Evolutionary conservation across 2,797 vertebrate species (phyloP).

Genomic region (Lacerta agilis): DNA sequence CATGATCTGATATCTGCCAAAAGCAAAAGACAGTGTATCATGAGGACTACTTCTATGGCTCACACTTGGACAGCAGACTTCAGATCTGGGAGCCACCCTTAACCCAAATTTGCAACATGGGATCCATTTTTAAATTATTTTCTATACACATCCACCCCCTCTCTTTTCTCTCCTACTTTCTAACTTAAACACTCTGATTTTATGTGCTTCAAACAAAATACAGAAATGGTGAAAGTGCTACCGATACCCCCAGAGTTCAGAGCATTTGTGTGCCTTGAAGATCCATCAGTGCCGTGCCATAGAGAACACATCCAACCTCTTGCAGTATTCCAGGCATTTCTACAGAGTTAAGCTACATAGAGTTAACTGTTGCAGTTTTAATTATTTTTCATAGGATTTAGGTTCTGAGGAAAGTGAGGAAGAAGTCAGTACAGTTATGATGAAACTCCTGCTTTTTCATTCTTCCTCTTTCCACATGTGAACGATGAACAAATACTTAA

Average conservation of each 20-base stretch:
- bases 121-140: background rate
- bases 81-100: background rate
- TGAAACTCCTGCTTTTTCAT: background rate
- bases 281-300: background rate
- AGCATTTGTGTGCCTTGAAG: background rate
- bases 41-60: background rate
- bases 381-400: background rate
- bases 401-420: background rate
- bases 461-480: background rate
- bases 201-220: background rate
- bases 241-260: background rate
- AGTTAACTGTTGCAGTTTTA: background rate
- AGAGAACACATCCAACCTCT: background rate
- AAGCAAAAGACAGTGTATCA: background rate
- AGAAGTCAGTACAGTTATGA: background rate
- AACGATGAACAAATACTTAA: background rate
- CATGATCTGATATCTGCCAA: conserved; percentile 91
- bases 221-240: background rate
- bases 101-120: background rate
- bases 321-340: background rate
- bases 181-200: background rate
- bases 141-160: too few species aligned
- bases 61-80: background rate
- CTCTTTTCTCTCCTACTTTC: background rate
- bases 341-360: background rate